These are phyloP conservation scores for Tenualosa thibaudeaui DNA, from an alignment of 2,797 vertebrate genomes.

Conservation along the genomic window DNA sequence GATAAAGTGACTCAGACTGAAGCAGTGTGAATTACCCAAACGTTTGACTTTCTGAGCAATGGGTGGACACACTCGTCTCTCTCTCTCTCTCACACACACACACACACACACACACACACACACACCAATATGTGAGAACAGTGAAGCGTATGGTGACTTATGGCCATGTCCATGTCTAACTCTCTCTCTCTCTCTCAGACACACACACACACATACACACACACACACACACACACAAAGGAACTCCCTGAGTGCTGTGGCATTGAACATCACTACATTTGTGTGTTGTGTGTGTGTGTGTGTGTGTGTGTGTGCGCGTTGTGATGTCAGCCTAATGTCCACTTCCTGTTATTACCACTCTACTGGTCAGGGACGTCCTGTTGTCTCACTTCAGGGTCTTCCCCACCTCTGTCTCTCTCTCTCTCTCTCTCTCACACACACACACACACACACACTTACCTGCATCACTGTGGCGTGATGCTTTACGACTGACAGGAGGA, in stretches of 20 bases:
- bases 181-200: not conserved
- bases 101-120: not conserved
- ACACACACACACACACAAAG: not conserved
- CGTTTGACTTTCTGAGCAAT: not conserved
- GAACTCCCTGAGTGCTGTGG: not conserved
- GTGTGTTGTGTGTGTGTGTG: not conserved
- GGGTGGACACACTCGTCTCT: not conserved
- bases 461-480: not conserved
- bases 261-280: not conserved
- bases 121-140: not conserved
- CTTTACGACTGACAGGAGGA: not conserved
- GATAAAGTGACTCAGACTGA: not conserved
- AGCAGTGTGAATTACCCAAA: not conserved
- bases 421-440: not conserved
- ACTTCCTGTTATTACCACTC: slow-evolving; percentile 15
- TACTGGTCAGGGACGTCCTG: slow-evolving; percentile 9
- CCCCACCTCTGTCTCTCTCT: not conserved
- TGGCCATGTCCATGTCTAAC: too few relatives aligned
- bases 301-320: not conserved
- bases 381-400: slow-evolving; percentile 3
- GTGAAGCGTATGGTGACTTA: too few relatives aligned
- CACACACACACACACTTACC: not conserved
- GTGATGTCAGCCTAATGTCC: not conserved
- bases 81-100: not conserved
- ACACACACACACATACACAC: not conserved